phyloP scores from a whole-genome alignment of 2,888 invertebrate genomes.

The Thymelicus sylvestris region DNA sequence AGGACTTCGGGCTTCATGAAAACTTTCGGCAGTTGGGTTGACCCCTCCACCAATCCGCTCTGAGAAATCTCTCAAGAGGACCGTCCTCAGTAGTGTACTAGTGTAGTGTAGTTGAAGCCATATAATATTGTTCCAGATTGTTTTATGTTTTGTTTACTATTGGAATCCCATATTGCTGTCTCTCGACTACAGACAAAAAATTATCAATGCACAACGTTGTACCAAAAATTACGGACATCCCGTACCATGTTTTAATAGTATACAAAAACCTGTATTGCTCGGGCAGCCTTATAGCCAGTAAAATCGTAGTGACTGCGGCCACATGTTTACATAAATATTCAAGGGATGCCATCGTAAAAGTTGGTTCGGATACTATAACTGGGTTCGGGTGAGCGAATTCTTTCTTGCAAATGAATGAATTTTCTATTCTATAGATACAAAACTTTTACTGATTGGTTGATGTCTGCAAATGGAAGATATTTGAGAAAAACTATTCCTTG shows the following conservation, averaged over 20 bases:
- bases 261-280: slow-evolving; percentile 66
- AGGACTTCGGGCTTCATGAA: no score
- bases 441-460: background rate
- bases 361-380: slow-evolving; percentile 57
- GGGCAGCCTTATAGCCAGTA: slow-evolving; percentile 63
- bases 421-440: background rate
- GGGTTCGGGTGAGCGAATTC: slow-evolving; percentile 41
- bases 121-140: slow-evolving; percentile 23
- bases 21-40: no score
- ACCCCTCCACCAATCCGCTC: no score
- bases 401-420: background rate
- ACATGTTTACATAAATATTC: slow-evolving; percentile 57
- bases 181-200: slow-evolving; percentile 37
- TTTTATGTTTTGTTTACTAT: slow-evolving; percentile 6
- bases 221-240: slow-evolving; percentile 48
- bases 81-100: no score
- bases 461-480: background rate
- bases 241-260: slow-evolving; percentile 65
- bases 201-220: background rate
- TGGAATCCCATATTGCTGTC: slow-evolving; percentile 38
- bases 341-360: slow-evolving; percentile 56
- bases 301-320: slow-evolving; percentile 63
- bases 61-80: no score
- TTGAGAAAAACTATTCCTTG: background rate
- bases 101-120: background rate